Conservation (phyloP, 2,888 invertebrate genomes). For the Gari tellinella region DNA sequence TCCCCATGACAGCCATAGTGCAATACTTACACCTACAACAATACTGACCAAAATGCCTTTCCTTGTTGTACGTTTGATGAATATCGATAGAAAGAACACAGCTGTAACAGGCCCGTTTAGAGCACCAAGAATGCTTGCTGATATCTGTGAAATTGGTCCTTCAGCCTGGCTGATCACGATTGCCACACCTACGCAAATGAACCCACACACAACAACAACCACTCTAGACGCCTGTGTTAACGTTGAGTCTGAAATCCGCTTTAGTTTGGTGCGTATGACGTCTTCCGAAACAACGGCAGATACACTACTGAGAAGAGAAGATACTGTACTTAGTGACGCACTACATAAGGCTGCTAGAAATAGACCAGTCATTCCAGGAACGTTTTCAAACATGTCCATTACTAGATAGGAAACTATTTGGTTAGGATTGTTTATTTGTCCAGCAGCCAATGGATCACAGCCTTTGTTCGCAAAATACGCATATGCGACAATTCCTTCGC, state of each 20-base stretch:
- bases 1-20: slow-evolving; percentile 11
- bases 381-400: slow-evolving; percentile 9
- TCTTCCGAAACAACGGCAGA: slow-evolving; percentile 15
- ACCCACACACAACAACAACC: neutral
- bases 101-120: slow-evolving; percentile 14
- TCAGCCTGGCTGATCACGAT: slow-evolving; percentile 1
- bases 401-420: slow-evolving; percentile 16
- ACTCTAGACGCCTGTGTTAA: slow-evolving; percentile 9
- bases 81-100: slow-evolving; percentile 18
- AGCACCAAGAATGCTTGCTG: slow-evolving; percentile 9
- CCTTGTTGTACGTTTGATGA: slow-evolving; percentile 1
- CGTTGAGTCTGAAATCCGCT: neutral
- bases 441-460: slow-evolving; percentile 17
- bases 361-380: slow-evolving; percentile 7
- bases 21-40: slow-evolving; percentile 2
- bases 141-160: slow-evolving; percentile 13
- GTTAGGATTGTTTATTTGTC: slow-evolving; percentile 13
- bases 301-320: slow-evolving; percentile 11
- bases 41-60: slow-evolving; percentile 1
- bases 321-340: slow-evolving; percentile 15
- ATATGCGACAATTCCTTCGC: slow-evolving; percentile 19
- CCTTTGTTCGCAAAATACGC: slow-evolving; percentile 15
- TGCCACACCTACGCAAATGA: slow-evolving; percentile 7
- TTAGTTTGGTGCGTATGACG: neutral
- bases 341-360: slow-evolving; percentile 12